Conservation (phyloP, 1,140 invertebrate genomes). For the Anastatus disparis region DNA sequence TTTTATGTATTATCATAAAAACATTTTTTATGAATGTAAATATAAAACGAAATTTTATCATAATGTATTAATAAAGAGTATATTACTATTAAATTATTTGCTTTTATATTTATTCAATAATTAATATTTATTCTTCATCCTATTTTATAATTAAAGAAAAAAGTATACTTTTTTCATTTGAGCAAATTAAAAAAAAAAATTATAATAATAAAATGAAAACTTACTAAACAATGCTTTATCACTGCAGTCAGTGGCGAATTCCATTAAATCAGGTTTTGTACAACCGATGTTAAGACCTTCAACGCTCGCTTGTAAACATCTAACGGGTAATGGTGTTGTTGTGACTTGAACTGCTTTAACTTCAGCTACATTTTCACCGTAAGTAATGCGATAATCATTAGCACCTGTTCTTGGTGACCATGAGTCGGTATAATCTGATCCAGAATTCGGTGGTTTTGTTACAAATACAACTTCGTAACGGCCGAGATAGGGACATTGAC, state of each 20-base stretch:
- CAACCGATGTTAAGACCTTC: conserved; percentile 60
- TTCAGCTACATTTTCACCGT: conserved; percentile 52
- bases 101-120: too few species aligned
- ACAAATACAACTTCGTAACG: conserved; percentile 60
- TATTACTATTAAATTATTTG: too few species aligned
- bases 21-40: too few species aligned
- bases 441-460: conserved; percentile 49
- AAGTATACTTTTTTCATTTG: too few species aligned
- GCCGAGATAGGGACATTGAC: conserved; percentile 59
- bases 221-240: conserved; percentile 60
- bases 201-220: too few species aligned
- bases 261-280: conserved; percentile 60
- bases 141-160: too few species aligned
- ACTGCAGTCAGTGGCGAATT: conserved; percentile 59
- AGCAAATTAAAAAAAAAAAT: too few species aligned
- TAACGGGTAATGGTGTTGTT: conserved; percentile 48
- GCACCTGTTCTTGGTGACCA: conserved; percentile 38
- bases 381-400: conserved; percentile 9
- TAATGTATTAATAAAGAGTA: too few species aligned
- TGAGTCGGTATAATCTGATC: conserved; percentile 36
- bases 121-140: too few species aligned
- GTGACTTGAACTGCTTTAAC: conserved; percentile 48
- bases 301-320: conserved; percentile 55
- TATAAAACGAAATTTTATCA: too few species aligned
- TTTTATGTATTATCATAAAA: too few species aligned